phyloP scores from a whole-genome alignment of 2,113 vertebrate species.

The Phrynocephalus versicolor region DNA sequence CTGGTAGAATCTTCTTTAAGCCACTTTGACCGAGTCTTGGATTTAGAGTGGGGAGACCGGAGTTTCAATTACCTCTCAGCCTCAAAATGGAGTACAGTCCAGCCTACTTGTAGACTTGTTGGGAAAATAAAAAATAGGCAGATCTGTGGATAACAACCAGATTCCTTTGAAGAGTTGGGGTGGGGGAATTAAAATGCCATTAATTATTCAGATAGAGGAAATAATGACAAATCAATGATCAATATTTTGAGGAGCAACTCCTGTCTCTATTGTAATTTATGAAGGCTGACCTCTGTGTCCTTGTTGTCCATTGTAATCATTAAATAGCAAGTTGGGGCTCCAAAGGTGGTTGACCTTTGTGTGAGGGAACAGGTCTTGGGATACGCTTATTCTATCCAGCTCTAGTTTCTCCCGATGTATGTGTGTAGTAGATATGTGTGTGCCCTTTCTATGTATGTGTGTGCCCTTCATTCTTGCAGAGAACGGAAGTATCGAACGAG shows the following conservation, averaged over 20 bases:
- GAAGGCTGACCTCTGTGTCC: not conserved
- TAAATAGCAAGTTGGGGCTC: not conserved
- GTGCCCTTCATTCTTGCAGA: not conserved
- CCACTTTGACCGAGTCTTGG: not conserved
- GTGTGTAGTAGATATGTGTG: not conserved
- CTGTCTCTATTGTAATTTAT: not conserved
- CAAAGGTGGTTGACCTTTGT: not conserved
- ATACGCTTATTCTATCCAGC: not conserved
- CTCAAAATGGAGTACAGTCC: not conserved
- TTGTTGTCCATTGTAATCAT: not conserved
- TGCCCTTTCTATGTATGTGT: not conserved
- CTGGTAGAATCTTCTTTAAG: not conserved
- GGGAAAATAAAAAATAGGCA: not conserved
- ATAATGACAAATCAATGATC: not conserved
- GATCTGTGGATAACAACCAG: no score
- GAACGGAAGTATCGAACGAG: not conserved
- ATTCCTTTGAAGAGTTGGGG: not conserved
- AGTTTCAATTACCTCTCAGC: not conserved
- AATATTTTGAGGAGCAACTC: not conserved
- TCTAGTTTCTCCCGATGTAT: not conserved
- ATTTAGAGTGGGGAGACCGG: not conserved
- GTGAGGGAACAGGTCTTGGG: not conserved
- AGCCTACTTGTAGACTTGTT: not conserved
- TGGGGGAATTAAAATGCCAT: not conserved
- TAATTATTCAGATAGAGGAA: not conserved